Percentiles rank a stretch among this genome's conserved stretches.
phyloP scores from a whole-genome alignment of 1,140 invertebrate genomes.

The Sarcophaga peregrina region DNA sequence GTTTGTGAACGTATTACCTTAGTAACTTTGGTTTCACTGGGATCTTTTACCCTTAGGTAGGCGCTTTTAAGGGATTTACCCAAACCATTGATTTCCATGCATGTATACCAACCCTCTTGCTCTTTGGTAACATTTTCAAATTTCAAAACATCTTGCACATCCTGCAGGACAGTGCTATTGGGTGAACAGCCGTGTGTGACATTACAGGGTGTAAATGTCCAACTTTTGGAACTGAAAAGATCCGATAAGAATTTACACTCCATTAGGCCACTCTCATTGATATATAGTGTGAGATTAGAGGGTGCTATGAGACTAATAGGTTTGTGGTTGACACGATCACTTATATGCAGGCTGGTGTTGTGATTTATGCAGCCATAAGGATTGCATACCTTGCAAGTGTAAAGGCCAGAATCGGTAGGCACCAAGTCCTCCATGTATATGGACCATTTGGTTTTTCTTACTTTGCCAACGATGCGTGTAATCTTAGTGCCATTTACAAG shows the following conservation, averaged over 20 bases:
- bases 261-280: conserved; percentile 58
- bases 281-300: conserved; percentile 53
- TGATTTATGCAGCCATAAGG: conserved; percentile 79
- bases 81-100: conserved; percentile 86
- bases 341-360: conserved; percentile 70
- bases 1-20: conserved; percentile 47
- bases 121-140: conserved; percentile 86
- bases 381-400: conserved; percentile 88
- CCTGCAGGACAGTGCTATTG: conserved; percentile 47
- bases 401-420: conserved; percentile 82
- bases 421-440: conserved; percentile 80
- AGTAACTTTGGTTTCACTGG: conserved; percentile 43
- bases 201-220: conserved; percentile 55
- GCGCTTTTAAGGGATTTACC: conserved; percentile 83
- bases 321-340: conserved; percentile 62
- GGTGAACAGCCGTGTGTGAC: conserved; percentile 30
- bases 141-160: conserved; percentile 67
- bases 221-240: conserved; percentile 55
- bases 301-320: conserved; percentile 55
- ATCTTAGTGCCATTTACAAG: conserved; percentile 76
- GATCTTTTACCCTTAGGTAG: conserved; percentile 85
- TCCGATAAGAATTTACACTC: conserved; percentile 60
- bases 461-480: conserved; percentile 71
- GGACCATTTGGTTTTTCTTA: conserved; percentile 74
- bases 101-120: conserved; percentile 94